A percentile compares a stretch with the other conserved stretches of the same genome.
phyloP scores from a whole-genome alignment of 2,888 invertebrate genomes.

The Spodoptera picta region DNA sequence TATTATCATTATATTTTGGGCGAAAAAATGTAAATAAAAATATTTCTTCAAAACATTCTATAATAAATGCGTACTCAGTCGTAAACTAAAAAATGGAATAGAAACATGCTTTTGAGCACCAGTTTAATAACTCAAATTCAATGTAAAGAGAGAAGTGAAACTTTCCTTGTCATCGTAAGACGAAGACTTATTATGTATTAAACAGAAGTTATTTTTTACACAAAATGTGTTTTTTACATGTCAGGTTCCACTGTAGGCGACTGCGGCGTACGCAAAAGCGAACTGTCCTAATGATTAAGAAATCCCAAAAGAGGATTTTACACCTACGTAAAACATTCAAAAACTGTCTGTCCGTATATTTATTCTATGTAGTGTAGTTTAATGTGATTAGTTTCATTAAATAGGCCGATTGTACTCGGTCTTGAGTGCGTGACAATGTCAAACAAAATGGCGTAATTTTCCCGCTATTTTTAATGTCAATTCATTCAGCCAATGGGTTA shows the following conservation, averaged over 20 bases:
- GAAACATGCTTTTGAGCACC: constrained; percentile 61
- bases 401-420: constrained; percentile 51
- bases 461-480: constrained; percentile 20
- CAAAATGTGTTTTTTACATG: constrained; percentile 36
- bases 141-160: constrained; percentile 14
- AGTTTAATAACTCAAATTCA: constrained; percentile 52
- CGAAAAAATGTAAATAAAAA: constrained; percentile 35
- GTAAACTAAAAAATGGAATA: constrained; percentile 54
- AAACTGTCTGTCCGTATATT: constrained; percentile 39
- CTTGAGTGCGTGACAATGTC: not conserved
- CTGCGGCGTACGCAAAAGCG: constrained; percentile 44
- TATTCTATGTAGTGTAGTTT: constrained; percentile 17
- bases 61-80: constrained; percentile 72
- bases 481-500: constrained; percentile 14
- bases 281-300: constrained; percentile 40
- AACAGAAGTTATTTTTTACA: constrained; percentile 40
- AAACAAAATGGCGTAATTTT: constrained; percentile 2
- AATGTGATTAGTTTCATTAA: constrained; percentile 21
- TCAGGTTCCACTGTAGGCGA: constrained; percentile 50
- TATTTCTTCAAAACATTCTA: constrained; percentile 22
- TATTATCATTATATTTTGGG: constrained; percentile 28
- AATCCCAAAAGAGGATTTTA: constrained; percentile 58
- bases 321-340: constrained; percentile 50
- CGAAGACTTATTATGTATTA: constrained; percentile 33
- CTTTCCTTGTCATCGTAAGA: constrained; percentile 14